Conservation (phyloP, 2,113 vertebrate genomes). For the Neogobius melanostomus region DNA sequence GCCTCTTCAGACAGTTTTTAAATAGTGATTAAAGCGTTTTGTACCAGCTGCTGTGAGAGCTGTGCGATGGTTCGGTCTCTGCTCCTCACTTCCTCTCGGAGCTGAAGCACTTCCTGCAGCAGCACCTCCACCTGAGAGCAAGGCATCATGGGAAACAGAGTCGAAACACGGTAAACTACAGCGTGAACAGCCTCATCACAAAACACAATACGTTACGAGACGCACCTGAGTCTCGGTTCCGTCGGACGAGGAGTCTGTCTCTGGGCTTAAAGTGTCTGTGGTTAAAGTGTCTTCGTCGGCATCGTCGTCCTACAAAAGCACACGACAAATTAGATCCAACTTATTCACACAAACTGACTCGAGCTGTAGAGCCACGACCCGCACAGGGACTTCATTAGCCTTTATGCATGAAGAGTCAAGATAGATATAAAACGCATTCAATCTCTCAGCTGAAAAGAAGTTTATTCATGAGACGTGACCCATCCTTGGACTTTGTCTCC, state of each 20-base stretch:
- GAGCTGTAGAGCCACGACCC: no score
- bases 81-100: conserved; percentile 87
- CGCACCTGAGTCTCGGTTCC: conserved; percentile 45
- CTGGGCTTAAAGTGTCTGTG: conserved; percentile 59
- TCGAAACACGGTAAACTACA: not conserved
- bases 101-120: conserved; percentile 86
- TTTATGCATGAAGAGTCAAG: no score
- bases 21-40: not conserved
- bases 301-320: conserved; percentile 52
- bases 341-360: not conserved
- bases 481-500: no score
- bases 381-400: no score
- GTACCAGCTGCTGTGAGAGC: conserved; percentile 81
- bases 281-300: conserved; percentile 62
- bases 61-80: conserved; percentile 86
- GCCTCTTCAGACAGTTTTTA: not conserved
- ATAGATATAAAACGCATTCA: no score
- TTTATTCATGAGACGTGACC: no score
- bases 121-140: conserved; percentile 81
- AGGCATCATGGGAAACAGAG: conserved; percentile 20
- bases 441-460: no score
- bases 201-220: not conserved
- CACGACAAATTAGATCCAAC: not conserved
- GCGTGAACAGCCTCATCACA: not conserved
- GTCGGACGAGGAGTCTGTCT: conserved; percentile 20